Base-by-base conservation (phyloP, 2,797 vertebrate species). In the Anableps anableps region DNA sequence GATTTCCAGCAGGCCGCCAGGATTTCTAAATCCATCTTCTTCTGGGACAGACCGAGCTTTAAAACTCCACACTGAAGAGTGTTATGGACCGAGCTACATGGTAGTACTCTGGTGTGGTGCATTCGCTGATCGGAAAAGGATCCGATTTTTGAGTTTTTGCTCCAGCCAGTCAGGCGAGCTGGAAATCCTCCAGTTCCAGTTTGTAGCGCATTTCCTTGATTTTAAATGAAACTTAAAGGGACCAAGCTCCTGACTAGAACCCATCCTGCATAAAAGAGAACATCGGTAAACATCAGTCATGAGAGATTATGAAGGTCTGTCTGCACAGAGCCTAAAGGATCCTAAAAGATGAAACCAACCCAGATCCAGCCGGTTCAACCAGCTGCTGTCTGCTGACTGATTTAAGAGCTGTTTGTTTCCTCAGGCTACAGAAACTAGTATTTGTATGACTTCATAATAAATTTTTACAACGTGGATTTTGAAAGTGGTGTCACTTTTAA, bases 351-450 rank as follows among this genome's bases (percentile, higher is more conserved):
- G 38, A 26, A 43, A 43, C 38, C 7, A n/a, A 70, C 26, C 66
- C 66, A 26, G 23, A 43, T 70, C 66, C 23, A 5, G 43, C 66
- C 41, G 66, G 66, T 45, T 70, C 66, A 16, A 23, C 13, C 41
- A 70, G 66, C 11, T 43, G 23, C 66, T 70, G 38, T 26, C 14
- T 45, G 66, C 36, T 23, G 11, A 70, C 38, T 43, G 23, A 70
- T 45, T 43, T n/a, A 45, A 38, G 41, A 45, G 66, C 66, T 0
- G 23, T 45, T 70, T 70, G 23, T 45, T 70, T 70, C 66, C 66
- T 70, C 66, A 45, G 23, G 66, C 38, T n/a, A 70, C 11, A n/a
- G 23, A 70, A n/a, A 68, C 36, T 64, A 64, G 36, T 64, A 68
- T 21, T 66, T 41, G 19, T 41, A 23, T 14, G 23, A 41, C 38